A percentile compares a stretch with the other conserved stretches of the same genome.
phyloP scores from a whole-genome alignment of 2,113 vertebrate species.

The Picathartes gymnocephalus region DNA sequence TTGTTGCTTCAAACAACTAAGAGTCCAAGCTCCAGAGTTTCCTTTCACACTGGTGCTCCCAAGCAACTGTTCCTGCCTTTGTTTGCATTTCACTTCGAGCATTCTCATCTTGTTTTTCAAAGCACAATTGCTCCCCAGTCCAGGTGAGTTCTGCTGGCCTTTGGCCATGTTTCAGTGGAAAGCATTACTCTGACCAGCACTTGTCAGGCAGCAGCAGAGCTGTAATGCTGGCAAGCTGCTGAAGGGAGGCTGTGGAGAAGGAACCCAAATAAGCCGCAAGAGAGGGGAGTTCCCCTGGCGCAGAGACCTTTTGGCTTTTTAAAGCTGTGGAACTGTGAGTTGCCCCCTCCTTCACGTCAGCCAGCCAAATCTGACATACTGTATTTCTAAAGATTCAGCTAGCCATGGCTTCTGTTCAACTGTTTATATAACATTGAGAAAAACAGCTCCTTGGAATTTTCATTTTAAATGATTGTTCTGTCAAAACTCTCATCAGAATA shows the following conservation, averaged over 20 bases:
- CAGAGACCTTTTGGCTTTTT: rapidly evolving
- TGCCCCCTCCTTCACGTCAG: neutral
- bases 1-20: neutral
- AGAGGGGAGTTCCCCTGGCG: neutral
- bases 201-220: neutral
- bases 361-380: neutral
- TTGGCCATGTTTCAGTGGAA: neutral
- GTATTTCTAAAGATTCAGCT: neutral
- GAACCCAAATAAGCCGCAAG: neutral
- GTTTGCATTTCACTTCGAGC: neutral
- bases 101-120: neutral
- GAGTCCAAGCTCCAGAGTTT: neutral
- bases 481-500: neutral
- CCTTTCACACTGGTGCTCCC: neutral
- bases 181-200: neutral
- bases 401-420: neutral
- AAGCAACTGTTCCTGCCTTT: neutral
- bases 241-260: neutral
- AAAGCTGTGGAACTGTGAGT: neutral
- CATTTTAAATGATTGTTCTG: neutral
- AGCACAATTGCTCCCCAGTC: neutral
- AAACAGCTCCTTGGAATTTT: neutral
- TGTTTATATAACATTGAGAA: neutral
- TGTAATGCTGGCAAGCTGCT: neutral
- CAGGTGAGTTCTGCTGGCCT: neutral